Base-by-base conservation (phyloP, 1,140 invertebrate species). In the Chymomyza costata region DNA sequence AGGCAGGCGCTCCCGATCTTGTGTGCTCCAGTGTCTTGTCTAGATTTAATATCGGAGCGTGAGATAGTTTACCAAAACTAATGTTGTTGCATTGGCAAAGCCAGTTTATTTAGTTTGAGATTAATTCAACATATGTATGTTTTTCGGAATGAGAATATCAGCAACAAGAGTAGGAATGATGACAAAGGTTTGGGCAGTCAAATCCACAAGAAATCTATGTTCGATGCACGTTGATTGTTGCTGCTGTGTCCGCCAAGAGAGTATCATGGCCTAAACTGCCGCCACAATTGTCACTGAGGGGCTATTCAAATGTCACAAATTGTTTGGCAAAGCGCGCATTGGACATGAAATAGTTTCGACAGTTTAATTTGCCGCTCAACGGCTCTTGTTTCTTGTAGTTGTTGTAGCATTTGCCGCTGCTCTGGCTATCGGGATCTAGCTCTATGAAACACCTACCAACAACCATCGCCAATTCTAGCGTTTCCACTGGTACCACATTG, bases 251-350 rank as follows among this genome's bases (percentile, higher is more conserved):
- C 21, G 21, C 53, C 58, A 53, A 61, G 56, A 61, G 58, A 52
- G 58, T 61, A 61, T 56, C 58, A 61, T 40, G 21, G 52, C 49
- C 65, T 58, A 70, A 76, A 55, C 62, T 53, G 54, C 73, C 58
- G 45, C 63, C 63, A 73, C 73, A 80, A 80, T 80, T 80, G 73
- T 80, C 78, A 80, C 65, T 71, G 59, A 54, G 61, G 64, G 71
- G 61, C 82, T 76, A 84, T 84, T 84, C 82, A 84, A 83, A 84
- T 84, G 82, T 84, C 82, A 83, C 81, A 84, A 83, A 83, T 80
- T 82, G 82, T 84, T 84, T 78, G 82, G 61, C 69, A 83, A 82
- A 80, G 83, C 73, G 81, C 81, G 74, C 74, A 80, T 76, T 74
- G 74, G 82, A 84, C 76, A 80, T 83, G 82, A 84, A 82, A 82